Evolutionary conservation across 2,797 vertebrate species (phyloP).

Genomic region (Sardinella longiceps): DNA sequence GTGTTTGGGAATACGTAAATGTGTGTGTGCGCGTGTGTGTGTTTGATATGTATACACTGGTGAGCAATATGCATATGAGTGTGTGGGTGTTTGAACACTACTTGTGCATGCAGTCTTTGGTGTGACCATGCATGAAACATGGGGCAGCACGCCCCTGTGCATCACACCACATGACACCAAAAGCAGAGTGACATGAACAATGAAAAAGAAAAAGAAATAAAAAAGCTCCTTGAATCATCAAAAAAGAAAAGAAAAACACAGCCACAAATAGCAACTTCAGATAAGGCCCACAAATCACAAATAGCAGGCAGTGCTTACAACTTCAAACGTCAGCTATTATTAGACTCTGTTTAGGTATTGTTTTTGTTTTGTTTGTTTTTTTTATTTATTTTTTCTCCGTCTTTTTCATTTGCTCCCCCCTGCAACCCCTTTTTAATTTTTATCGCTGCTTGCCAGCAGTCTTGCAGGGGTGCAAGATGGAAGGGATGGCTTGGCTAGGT

Average conservation of each 20-base stretch:
- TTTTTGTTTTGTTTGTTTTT: constrained; percentile 54
- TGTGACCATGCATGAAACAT: not conserved
- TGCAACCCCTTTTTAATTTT: constrained; percentile 56
- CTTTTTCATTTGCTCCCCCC: not conserved
- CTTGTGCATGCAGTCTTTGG: not conserved
- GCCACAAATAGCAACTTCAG: not conserved
- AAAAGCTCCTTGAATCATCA: not conserved
- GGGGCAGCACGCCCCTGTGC: not conserved
- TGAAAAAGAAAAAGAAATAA: not conserved
- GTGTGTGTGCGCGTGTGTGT: not conserved
- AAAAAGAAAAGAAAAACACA: not conserved
- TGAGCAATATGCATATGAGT: not conserved
- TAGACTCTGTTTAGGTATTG: constrained; percentile 70
- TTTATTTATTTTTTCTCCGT: not conserved
- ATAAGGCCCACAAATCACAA: constrained; percentile 33
- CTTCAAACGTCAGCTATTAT: constrained; percentile 62
- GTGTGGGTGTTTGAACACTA: not conserved
- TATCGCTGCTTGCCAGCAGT: constrained; percentile 78
- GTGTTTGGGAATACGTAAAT: not conserved
- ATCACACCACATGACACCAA: not conserved
- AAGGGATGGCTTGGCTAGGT: constrained; percentile 73
- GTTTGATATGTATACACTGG: not conserved
- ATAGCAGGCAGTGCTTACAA: constrained; percentile 39
- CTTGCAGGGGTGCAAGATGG: constrained; percentile 66
- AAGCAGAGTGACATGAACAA: constrained; percentile 1